A percentile compares a stretch with the other conserved stretches of the same genome.
Evolutionary conservation across 2,888 invertebrate genomes (phyloP).

Genomic region (Epistrophella euchroma): DNA sequence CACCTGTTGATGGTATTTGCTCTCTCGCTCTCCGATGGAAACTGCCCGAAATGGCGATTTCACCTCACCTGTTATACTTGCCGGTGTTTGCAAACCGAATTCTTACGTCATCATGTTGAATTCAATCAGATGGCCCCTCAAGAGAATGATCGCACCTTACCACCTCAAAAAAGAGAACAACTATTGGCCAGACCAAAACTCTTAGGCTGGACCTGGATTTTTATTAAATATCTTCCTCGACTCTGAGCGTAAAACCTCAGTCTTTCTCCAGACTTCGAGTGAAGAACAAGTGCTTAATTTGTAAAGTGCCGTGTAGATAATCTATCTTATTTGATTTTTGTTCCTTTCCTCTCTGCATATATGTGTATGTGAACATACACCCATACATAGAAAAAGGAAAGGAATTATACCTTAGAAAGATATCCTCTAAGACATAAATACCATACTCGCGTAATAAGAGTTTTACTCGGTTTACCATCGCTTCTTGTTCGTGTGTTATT

Average conservation of each 20-base stretch:
- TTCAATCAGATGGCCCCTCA: constrained; percentile 39
- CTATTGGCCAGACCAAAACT: background rate
- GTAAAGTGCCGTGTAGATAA: constrained; percentile 78
- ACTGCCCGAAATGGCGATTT: constrained; percentile 41
- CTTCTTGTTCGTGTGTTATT: constrained; percentile 34
- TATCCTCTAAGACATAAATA: constrained; percentile 71
- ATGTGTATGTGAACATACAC: constrained; percentile 46
- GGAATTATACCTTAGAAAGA: constrained; percentile 72
- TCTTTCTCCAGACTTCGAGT: constrained; percentile 84
- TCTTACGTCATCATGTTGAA: constrained; percentile 68
- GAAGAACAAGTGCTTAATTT: constrained; percentile 80
- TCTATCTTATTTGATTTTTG: constrained; percentile 62
- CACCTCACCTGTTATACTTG: constrained; percentile 62
- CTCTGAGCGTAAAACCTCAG: constrained; percentile 80
- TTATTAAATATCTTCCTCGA: constrained; percentile 65
- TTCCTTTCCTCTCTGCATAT: constrained; percentile 50
- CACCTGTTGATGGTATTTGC: constrained; percentile 15
- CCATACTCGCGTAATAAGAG: constrained; percentile 48
- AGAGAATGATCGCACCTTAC: constrained; percentile 31
- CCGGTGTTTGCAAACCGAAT: background rate
- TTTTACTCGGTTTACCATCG: constrained; percentile 38
- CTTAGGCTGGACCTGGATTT: constrained; percentile 51
- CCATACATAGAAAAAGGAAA: constrained; percentile 70
- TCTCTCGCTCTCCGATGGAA: constrained; percentile 56
- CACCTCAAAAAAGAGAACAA: background rate